Evolutionary conservation across 1,140 invertebrate species (phyloP).

Genomic region (Drosophila lacteicornis): DNA sequence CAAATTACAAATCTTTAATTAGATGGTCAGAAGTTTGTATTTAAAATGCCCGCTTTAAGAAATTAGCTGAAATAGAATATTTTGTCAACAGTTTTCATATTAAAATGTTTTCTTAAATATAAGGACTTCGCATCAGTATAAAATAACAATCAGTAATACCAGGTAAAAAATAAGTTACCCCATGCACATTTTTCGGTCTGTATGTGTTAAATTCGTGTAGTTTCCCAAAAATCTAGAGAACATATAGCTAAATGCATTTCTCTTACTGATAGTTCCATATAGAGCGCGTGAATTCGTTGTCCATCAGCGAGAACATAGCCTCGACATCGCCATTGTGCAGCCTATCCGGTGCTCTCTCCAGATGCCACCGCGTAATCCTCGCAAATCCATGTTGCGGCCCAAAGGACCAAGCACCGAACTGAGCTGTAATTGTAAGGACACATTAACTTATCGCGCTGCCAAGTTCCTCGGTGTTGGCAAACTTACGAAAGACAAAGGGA

Average conservation of each 20-base stretch:
- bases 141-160: no score
- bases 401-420: conserved; percentile 96
- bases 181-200: not conserved
- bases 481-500: conserved; percentile 98
- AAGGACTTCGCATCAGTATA: no score
- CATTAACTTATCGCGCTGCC: not conserved
- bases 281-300: conserved; percentile 95
- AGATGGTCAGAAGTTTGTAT: no score
- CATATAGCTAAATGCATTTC: not conserved
- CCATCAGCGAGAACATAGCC: conserved; percentile 95
- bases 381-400: conserved; percentile 98
- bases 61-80: no score
- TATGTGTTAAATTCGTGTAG: not conserved
- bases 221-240: not conserved
- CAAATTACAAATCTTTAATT: no score
- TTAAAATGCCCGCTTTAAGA: no score
- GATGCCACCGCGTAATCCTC: conserved; percentile 94
- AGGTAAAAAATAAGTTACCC: not conserved
- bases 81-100: no score
- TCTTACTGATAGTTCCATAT: conserved; percentile 97
- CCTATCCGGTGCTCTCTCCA: conserved; percentile 94
- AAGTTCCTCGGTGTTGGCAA: conserved; percentile 22
- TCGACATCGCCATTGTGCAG: conserved; percentile 95
- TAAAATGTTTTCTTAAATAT: no score
- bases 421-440: conserved; percentile 87